Evolutionary conservation across 2,888 invertebrate genomes (phyloP), one percentile per base, ranked within the genome.

Genomic region (Drosophila nigritarsus): DNA sequence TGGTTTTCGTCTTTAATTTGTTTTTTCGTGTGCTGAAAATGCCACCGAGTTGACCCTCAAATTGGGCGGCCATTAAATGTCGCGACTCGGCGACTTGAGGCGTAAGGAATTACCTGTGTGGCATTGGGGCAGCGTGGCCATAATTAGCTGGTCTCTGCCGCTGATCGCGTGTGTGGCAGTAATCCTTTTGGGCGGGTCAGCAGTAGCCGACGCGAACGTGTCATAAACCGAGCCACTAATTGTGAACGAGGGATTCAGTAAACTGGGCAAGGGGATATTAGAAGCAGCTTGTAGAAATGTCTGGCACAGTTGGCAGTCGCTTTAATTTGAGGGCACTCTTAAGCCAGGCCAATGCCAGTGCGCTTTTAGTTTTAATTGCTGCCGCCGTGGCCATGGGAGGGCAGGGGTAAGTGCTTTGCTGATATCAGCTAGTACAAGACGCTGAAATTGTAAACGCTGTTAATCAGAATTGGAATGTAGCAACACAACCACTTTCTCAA

Each of bases 321-420:
- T 75, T 83, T 67, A 73, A 80, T 75, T 66, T 67, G 53, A 53
- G 74, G 66, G 60, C 54, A 58, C 45, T 65, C 69, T 71, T 58
- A 70, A 77, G 61, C 58, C 61, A 55, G 73, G 50, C 53, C 77
- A 85, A 75, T 73, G 83, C 66, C 79, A 71, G 64, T 72, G 71
- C 83, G 88, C 88, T 78, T 88, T 88, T 80, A 75, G 78, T 76
- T 86, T 88, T 86, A 86, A 88, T 86, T 88, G 80, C 83, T 50
- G 58, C 9, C 24, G 9, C 1, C 18, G 45, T 5, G 18, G 40
- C 34, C n/a, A 51, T 0, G 7, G 9, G 29, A 49, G 27, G 38
- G 36, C 49, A n/a, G 48, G 64, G 60, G 56, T 64, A 73, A 84
- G 69, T 70, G 76, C 69, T 60, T 60, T 56, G 65, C 73, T 79